Conservation (phyloP, 1,140 invertebrate species). For the Berghia stephanieae region DNA sequence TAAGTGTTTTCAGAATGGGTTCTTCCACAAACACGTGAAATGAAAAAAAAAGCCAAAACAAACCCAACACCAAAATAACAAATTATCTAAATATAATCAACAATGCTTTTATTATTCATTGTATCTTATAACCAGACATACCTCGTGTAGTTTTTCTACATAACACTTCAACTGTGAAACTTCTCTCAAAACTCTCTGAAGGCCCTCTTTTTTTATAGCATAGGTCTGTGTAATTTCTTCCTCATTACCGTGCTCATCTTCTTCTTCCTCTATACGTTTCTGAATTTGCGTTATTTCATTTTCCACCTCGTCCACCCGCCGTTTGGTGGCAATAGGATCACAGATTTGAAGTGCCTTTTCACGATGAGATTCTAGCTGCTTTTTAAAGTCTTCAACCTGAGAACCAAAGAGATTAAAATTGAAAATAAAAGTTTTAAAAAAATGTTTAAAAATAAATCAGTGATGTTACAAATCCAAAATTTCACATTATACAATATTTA, state of each 20-base stretch:
- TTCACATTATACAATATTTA: too few relatives aligned
- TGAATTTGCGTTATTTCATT: conserved; percentile 62
- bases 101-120: too few relatives aligned
- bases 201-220: conserved; percentile 54
- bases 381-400: conserved; percentile 14
- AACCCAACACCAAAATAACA: too few relatives aligned
- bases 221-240: conserved; percentile 61
- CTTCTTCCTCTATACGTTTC: conserved; percentile 56
- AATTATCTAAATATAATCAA: too few relatives aligned
- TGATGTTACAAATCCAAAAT: too few relatives aligned
- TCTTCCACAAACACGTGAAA: too few relatives aligned
- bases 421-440: too few relatives aligned
- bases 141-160: conserved; percentile 49
- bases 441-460: too few relatives aligned
- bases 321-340: conserved; percentile 53
- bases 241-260: conserved; percentile 58
- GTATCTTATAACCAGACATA: too few relatives aligned
- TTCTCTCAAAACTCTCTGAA: conserved; percentile 57
- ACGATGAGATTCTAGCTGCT: conserved; percentile 38
- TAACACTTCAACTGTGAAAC: conserved; percentile 51
- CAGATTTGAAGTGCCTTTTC: conserved; percentile 53
- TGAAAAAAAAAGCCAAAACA: too few relatives aligned
- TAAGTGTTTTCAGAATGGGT: too few relatives aligned
- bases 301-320: conserved; percentile 51
- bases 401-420: background rate